phyloP scores from a whole-genome alignment of 2,797 vertebrate species.

The Diplodus sargus region DNA sequence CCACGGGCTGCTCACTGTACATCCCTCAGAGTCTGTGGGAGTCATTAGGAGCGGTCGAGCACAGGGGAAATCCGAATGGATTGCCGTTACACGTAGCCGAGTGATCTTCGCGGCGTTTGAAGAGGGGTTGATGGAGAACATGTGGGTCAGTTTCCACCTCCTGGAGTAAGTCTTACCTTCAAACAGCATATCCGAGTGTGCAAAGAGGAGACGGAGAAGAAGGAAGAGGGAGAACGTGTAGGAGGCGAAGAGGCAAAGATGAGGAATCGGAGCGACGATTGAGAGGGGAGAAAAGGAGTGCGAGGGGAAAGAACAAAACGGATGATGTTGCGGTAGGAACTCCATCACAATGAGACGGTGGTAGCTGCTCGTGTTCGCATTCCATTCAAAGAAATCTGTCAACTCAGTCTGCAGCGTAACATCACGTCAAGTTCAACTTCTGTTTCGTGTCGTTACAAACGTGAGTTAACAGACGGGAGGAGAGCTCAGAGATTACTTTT shows the following conservation, averaged over 20 bases:
- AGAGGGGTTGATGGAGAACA: slow-evolving; percentile 63
- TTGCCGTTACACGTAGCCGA: slow-evolving; percentile 35
- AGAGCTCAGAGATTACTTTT: too few species aligned
- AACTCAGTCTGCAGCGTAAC: not conserved
- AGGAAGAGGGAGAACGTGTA: not conserved
- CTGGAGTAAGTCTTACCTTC: slow-evolving; percentile 37
- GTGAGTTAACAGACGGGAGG: too few species aligned
- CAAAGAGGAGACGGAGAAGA: slow-evolving; percentile 2
- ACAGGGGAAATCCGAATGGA: slow-evolving; percentile 50
- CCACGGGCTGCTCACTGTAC: slow-evolving; percentile 7
- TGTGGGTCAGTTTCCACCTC: slow-evolving; percentile 52
- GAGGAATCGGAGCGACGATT: not conserved
- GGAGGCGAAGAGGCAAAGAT: not conserved
- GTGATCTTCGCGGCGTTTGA: slow-evolving; percentile 64
- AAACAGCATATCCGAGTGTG: slow-evolving; percentile 31
- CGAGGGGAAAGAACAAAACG: not conserved
- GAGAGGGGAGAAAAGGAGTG: not conserved
- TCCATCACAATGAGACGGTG: not conserved
- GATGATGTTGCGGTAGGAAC: slow-evolving; percentile 18
- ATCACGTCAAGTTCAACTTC: not conserved
- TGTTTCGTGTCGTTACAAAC: too few species aligned
- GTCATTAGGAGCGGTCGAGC: slow-evolving; percentile 36
- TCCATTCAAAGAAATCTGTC: not conserved
- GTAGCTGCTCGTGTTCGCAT: not conserved
- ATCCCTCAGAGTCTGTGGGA: slow-evolving; percentile 44